These are phyloP conservation scores for Gortyna flavago DNA, from an alignment of 2,888 invertebrate genomes.

Conservation along the genomic window DNA sequence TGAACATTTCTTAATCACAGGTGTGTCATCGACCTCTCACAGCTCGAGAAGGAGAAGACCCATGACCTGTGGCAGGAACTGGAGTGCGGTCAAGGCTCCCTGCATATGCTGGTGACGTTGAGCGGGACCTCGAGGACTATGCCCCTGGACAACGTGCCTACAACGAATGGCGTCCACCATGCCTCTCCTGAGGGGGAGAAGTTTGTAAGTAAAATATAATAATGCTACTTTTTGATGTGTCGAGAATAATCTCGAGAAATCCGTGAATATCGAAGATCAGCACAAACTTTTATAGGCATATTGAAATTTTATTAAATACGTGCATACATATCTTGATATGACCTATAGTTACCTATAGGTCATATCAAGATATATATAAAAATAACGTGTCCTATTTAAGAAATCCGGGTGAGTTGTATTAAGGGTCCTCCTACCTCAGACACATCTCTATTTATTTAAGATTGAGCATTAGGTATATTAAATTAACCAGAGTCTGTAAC, in stretches of 20 bases:
- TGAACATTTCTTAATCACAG: constrained; percentile 66
- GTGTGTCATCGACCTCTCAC: constrained; percentile 83
- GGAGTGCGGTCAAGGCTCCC: constrained; percentile 84
- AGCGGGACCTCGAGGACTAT: constrained; percentile 76
- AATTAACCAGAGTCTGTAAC: not conserved
- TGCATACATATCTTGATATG: not conserved
- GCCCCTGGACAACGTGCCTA: constrained; percentile 79
- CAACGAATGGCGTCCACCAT: constrained; percentile 78
- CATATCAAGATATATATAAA: too few species aligned
- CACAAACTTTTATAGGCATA: not conserved
- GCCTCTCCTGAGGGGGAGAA: constrained; percentile 75
- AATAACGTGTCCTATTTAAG: not conserved
- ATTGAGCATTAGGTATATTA: not conserved
- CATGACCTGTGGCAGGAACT: constrained; percentile 86
- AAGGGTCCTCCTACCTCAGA: not conserved
- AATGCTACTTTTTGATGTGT: not conserved
- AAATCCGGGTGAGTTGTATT: not conserved
- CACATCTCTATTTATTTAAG: not conserved
- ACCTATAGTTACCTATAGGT: too few species aligned
- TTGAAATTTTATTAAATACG: too few species aligned
- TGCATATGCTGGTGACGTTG: constrained; percentile 84
- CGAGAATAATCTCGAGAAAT: not conserved
- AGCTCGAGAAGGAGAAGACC: constrained; percentile 84
- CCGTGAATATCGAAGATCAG: not conserved
- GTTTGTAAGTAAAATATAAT: constrained; percentile 76